Evolutionary conservation across 2,888 invertebrate genomes (phyloP), one percentile per base, ranked within the genome.

Genomic region (Junonia oenone): DNA sequence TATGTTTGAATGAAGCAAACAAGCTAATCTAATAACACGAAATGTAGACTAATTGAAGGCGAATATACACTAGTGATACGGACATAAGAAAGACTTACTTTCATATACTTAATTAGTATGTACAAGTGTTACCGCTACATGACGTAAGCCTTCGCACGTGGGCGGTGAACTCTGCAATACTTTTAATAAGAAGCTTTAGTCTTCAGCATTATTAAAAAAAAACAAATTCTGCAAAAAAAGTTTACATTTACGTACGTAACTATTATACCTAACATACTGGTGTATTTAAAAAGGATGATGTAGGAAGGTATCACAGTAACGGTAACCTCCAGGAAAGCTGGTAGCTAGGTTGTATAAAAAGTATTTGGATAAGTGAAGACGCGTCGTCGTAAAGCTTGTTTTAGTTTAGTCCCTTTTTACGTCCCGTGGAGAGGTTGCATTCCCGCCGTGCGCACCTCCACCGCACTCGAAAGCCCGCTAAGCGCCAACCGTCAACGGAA

Each of bases 401-500:
- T 83, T 71, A 71, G 66, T 74, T 77, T 78, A 66, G 76, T 79
- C 75, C 75, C 76, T 86, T 87, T 86, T 79, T 83, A 75, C 75
- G 75, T 80, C 82, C 78, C 76, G 77, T 72, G 66, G 75, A 68
- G 78, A 80, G 82, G 78, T 78, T 83, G 83, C 85, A 83, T 87
- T 86, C 88, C 73, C 80, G 71, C 66, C 68, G 63, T 59, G 63
- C 66, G 66, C 61, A 67, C 63, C 66, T 67, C 63, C 66, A 68
- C 64, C 64, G 61, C 62, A 67, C 63, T 58, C 63, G 43, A 50
- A 62, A 64, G 68, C 62, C 63, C 61, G 62, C 66, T 62, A 62
- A 71, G 61, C 64, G 63, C 61, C 67, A 63, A 65, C 63, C 62
- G 56, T 51, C 61, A 55, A 50, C 31, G 37, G 29, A 45, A 54